phyloP scores from a whole-genome alignment of 2,888 invertebrate species.

The Pachydiplax longipennis region DNA sequence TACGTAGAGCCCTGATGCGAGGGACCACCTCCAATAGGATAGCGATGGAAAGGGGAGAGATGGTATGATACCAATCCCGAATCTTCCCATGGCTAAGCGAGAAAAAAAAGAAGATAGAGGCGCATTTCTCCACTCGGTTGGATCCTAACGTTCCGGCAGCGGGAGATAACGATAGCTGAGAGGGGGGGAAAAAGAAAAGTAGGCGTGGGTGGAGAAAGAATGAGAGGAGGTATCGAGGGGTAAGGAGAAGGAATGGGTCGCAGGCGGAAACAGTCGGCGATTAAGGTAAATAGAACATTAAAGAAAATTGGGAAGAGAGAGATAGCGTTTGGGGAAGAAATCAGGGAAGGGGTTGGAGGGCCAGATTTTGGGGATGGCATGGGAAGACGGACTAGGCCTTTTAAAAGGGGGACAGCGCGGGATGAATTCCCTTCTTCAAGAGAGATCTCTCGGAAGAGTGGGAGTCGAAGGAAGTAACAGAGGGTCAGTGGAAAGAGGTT shows the following conservation, averaged over 20 bases:
- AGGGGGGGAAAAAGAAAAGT: not conserved
- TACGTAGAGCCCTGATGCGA: not conserved
- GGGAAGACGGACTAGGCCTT: not conserved
- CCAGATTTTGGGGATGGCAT: not conserved
- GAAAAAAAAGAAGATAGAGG: not conserved
- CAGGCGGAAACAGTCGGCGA: slow-evolving; percentile 35
- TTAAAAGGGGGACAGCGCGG: not conserved
- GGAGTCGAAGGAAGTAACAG: not conserved
- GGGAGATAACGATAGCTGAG: slow-evolving; percentile 34
- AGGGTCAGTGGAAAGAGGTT: not conserved
- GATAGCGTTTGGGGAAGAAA: not conserved
- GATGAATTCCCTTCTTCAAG: not conserved
- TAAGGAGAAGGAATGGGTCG: not conserved
- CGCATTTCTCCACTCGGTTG: slow-evolving; percentile 42
- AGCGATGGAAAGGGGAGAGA: not conserved
- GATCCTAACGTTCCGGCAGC: slow-evolving; percentile 20
- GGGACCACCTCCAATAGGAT: not conserved
- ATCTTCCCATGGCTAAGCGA: not conserved
- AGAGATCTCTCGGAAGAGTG: not conserved
- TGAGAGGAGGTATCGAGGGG: not conserved
- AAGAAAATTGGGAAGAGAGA: slow-evolving; percentile 31
- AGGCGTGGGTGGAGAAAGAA: not conserved
- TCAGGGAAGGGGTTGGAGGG: not conserved
- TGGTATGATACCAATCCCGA: slow-evolving; percentile 2
- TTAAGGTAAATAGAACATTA: slow-evolving; percentile 45